Evolutionary conservation across 2,797 vertebrate genomes (phyloP), one percentile per base, ranked within the genome.

Genomic region (Danio jaintianensis): DNA sequence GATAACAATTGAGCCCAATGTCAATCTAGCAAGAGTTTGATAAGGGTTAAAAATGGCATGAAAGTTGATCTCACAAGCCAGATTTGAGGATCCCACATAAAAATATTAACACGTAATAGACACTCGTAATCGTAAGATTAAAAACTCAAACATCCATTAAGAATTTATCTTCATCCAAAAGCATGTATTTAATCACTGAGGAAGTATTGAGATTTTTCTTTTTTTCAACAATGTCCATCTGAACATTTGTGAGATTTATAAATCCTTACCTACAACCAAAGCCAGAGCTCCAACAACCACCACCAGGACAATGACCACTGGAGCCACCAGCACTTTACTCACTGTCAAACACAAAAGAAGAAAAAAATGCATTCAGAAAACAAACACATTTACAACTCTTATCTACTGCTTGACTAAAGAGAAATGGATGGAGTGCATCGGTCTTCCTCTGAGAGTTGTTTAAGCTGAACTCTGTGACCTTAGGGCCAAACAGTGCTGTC

Each of bases 281-380:
- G 96, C 96, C 86, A 99, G 90, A 22, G 96, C 95, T 93, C 97
- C 98, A 74, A 98, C 88, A 86, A 96, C 96, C 91, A 98, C 91
- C 85, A 96, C 95, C 89, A 99, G 91, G 85, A 98, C 91, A 86
- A 98, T 85, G 91, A 98, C 95, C 88, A 97, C 84, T 38, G 97
- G 98, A 78, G 96, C 95, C 84, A 99, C 91, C 82, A 98, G 92
- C 86, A 99, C 88, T 90, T 99, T 99, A 88, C 96, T 94, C 88
- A 94, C 97, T 99, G 94, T 82, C 93, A 92, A 88, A 43, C 8
- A 81, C 62, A 80, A 67, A 75, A 42, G 6, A 55, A 63, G 62
- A 69, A 29, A 29, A n/a, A n/a, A n/a, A n/a, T n/a, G 20, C 20
- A 82, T 18, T 61, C 38, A 64, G 68, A 68, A 77, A 50, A 80